Evolutionary conservation across 2,888 invertebrate species (phyloP).

Genomic region (Congeria kusceri): DNA sequence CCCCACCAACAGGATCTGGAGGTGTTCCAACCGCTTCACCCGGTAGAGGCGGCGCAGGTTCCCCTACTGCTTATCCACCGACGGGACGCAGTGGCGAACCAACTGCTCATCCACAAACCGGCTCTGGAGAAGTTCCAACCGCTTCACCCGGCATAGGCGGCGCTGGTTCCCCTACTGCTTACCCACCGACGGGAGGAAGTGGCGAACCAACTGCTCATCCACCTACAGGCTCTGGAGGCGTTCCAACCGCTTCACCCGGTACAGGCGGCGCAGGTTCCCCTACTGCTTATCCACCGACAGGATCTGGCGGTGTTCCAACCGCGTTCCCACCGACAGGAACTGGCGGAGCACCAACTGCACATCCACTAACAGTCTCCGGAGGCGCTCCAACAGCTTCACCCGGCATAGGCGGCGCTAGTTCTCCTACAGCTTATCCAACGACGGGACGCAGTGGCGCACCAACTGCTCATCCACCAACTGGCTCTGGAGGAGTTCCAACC

Average conservation of each 20-base stretch:
- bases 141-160: conserved; percentile 32
- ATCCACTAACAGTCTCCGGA: conserved; percentile 25
- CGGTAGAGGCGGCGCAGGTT: too few species aligned
- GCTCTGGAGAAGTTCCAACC: conserved; percentile 27
- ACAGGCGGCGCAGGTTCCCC: too few species aligned
- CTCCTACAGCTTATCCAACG: conserved; percentile 52
- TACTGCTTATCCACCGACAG: too few species aligned
- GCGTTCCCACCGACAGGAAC: conserved; percentile 2
- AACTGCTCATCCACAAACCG: too few species aligned
- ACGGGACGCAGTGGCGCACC: conserved; percentile 29
- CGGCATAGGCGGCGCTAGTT: background rate
- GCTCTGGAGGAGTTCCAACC: conserved; percentile 40
- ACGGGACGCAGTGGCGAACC: too few species aligned
- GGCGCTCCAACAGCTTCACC: conserved; percentile 50
- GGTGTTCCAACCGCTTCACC: too few species aligned
- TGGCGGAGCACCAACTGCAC: conserved; percentile 36
- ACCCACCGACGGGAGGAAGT: too few species aligned
- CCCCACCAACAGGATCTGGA: background rate
- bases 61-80: too few species aligned
- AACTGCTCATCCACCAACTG: conserved; percentile 41
- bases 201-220: too few species aligned
- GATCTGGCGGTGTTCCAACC: too few species aligned
- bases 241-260: too few species aligned
- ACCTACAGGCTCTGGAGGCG: too few species aligned
- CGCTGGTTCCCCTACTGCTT: background rate